Percentiles rank a stretch among this genome's conserved stretches.
These are phyloP conservation scores for Homarus gammarus DNA, from an alignment of 2,888 invertebrate genomes.

Conservation along the genomic window DNA sequence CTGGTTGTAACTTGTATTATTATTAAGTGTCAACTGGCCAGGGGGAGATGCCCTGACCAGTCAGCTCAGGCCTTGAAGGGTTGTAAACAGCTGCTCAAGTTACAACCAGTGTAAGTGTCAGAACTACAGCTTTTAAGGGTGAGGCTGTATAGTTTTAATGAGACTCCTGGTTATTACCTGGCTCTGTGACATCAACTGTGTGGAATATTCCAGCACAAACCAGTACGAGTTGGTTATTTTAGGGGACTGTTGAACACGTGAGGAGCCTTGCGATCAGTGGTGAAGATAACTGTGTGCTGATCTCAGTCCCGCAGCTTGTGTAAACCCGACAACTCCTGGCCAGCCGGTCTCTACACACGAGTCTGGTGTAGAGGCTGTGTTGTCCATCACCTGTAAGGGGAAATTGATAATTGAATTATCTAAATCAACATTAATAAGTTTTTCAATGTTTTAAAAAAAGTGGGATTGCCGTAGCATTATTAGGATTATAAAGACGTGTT, in stretches of 20 bases:
- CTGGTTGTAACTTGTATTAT: background rate
- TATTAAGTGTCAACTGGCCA: background rate
- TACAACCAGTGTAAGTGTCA: background rate
- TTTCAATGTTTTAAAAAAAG: constrained; percentile 6
- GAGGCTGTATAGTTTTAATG: background rate
- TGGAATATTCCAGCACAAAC: background rate
- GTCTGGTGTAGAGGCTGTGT: background rate
- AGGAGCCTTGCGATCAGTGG: background rate
- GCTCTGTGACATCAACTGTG: background rate
- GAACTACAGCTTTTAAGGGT: background rate
- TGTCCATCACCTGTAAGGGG: background rate
- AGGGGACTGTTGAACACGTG: too few relatives aligned
- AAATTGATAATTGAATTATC: background rate
- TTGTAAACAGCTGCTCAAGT: background rate
- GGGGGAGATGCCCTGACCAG: background rate
- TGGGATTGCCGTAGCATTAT: constrained; percentile 30
- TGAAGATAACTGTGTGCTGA: background rate
- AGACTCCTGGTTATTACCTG: too few relatives aligned
- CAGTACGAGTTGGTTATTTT: too few relatives aligned
- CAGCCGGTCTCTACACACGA: background rate
- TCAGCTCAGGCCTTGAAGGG: background rate
- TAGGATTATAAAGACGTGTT: constrained; percentile 32
- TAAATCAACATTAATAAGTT: background rate
- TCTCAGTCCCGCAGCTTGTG: background rate
- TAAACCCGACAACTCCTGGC: background rate